Conservation (phyloP, 2,797 vertebrate genomes). For the Pantherophis vulpinus region DNA sequence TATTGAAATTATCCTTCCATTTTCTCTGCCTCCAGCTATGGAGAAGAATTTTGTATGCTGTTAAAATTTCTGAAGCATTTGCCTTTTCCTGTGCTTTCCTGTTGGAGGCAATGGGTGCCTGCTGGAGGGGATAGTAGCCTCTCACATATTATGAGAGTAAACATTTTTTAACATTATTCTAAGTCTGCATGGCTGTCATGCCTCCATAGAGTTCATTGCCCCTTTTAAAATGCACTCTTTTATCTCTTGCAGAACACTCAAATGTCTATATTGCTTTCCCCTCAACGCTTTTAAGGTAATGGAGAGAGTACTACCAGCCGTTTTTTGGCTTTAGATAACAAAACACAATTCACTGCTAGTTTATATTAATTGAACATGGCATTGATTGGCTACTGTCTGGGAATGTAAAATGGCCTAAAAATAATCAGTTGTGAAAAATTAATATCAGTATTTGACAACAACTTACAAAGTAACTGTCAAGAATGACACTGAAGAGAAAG, state of each 20-base stretch:
- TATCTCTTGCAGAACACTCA: conserved; percentile 43
- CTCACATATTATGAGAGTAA: neutral
- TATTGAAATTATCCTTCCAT: neutral
- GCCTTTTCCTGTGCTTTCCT: neutral
- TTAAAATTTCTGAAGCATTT: neutral
- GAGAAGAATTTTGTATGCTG: neutral
- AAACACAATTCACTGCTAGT: conserved; percentile 54
- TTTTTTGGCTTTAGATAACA: conserved; percentile 46
- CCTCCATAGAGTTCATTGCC: neutral
- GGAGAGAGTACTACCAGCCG: neutral
- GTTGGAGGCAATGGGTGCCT: neutral
- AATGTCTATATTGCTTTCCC: conserved; percentile 36
- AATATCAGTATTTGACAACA: conserved; percentile 34
- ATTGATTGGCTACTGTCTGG: conserved; percentile 43
- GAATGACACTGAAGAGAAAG: conserved; percentile 32
- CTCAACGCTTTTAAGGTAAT: neutral
- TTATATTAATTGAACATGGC: conserved; percentile 64
- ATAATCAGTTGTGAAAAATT: conserved; percentile 34
- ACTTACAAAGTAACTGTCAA: conserved; percentile 39
- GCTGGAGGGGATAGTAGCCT: neutral
- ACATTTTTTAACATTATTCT: neutral
- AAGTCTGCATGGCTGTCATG: neutral
- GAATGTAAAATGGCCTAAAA: conserved; percentile 50
- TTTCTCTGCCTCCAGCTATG: neutral
- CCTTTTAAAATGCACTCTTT: conserved; percentile 6